Evolutionary conservation across 2,888 invertebrate genomes (phyloP).

Genomic region (Bruchidius siliquastri): DNA sequence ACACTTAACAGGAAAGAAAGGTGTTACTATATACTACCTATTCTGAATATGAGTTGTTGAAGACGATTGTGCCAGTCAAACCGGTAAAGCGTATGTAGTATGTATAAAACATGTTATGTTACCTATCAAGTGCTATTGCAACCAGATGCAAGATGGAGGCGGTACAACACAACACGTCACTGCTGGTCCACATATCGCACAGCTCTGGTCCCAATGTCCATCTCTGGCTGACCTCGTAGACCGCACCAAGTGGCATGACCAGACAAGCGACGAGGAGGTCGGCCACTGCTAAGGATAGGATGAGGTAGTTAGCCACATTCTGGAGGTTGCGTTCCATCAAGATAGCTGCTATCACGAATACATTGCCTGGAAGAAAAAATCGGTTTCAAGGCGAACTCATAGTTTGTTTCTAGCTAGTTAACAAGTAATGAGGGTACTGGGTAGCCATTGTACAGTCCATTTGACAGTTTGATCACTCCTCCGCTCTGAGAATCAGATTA

Average conservation of each 20-base stretch:
- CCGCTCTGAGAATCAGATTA: no score
- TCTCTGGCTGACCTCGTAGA: conserved; percentile 68
- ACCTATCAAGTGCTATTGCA: conserved; percentile 79
- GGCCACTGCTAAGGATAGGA: conserved; percentile 85
- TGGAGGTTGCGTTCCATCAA: conserved; percentile 80
- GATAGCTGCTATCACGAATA: conserved; percentile 92
- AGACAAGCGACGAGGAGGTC: conserved; percentile 84
- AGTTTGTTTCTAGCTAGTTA: no score
- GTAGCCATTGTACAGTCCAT: no score
- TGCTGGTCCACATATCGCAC: conserved; percentile 92
- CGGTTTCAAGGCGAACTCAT: not conserved
- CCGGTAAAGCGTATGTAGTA: no score
- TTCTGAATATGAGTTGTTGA: no score
- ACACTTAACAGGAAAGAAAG: no score
- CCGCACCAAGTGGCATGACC: conserved; percentile 73
- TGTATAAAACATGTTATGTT: conserved; percentile 22
- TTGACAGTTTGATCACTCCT: no score
- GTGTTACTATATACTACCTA: no score
- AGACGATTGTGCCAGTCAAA: no score
- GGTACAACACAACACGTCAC: conserved; percentile 87
- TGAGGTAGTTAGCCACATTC: conserved; percentile 85
- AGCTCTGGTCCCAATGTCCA: conserved; percentile 84
- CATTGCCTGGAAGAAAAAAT: conserved; percentile 67
- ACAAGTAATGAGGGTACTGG: no score
- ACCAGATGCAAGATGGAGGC: conserved; percentile 78